These are phyloP conservation scores for Trochalopteron elliotii DNA, from an alignment of 2,113 vertebrate species.

Conservation along the genomic window DNA sequence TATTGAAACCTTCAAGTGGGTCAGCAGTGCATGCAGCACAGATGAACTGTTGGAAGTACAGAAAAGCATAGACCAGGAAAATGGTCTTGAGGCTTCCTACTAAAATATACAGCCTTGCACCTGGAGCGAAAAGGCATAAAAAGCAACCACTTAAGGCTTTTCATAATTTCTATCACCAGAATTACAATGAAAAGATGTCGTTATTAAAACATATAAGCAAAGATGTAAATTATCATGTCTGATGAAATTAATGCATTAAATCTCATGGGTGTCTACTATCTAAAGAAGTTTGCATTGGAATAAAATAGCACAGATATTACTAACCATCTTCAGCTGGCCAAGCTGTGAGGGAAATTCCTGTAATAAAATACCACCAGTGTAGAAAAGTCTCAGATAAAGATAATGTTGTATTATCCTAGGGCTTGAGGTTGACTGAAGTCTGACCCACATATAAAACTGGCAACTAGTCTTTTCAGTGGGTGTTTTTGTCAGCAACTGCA, in stretches of 20 bases:
- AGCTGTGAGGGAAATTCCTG: neutral
- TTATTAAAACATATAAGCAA: neutral
- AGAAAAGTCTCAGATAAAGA: neutral
- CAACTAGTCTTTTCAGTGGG: neutral
- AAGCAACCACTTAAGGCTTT: neutral
- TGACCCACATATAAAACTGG: neutral
- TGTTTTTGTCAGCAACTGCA: neutral
- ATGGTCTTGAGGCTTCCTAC: neutral
- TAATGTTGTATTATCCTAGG: neutral
- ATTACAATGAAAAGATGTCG: neutral
- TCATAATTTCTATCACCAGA: neutral
- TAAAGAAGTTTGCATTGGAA: neutral
- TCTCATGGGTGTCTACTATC: neutral
- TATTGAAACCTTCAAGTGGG: conserved; percentile 21
- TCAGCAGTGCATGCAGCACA: neutral
- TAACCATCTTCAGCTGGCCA: neutral
- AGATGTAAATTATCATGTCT: neutral
- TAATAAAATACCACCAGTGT: neutral
- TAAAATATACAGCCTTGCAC: neutral
- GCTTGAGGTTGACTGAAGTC: neutral
- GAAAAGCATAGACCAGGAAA: neutral
- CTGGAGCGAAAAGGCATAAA: neutral
- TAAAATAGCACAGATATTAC: neutral
- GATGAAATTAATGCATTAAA: neutral
- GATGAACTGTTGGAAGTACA: neutral